Evolutionary conservation across 2,797 vertebrate species (phyloP), one percentile per base, ranked within the genome.

Genomic region (Gambusia yucatana): DNA sequence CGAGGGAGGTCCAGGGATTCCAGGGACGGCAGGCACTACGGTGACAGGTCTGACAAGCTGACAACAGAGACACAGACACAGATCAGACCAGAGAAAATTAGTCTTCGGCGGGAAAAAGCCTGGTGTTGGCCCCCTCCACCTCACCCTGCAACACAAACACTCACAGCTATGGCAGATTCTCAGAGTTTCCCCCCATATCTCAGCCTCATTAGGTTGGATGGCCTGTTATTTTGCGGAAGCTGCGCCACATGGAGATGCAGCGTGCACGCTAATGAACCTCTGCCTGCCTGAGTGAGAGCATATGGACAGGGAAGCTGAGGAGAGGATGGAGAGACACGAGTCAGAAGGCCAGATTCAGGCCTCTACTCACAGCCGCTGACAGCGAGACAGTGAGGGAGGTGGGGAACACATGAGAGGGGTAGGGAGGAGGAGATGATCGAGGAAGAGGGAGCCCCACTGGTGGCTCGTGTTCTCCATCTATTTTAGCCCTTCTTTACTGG

Each of bases 21-120:
- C 98, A 87, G 98, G 98, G 92, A 99, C 96, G 92, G 97, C 98
- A 97, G 98, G 98, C 98, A 99, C 97, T 95, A 98, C 94, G 97
- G 98, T 98, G 97, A 99, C 97, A 93, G 98, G 98, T 97, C 98
- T 97, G 97, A 99, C 97, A 93, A 98, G 96, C 98, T 99, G 96
- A 95, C 90, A 90, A 94, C 86, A 91, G 72, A 93, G 80, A 96
- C 89, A 95, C 81, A 87, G 80, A 86, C 74, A 91, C 88, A 89
- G 59, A 92, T 87, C 84, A 92, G 87, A 87, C 88, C 76, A 88
- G 82, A 87, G 89, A 91, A 91, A 93, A 95, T 95, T 86, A 94
- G 91, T 92, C 84, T 91, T 85, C 79, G 10, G 85, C 81, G 71
- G 73, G 73, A 79, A 85, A 89, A 88, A 87, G 79, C 48, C 87